A percentile compares a stretch with the other conserved stretches of the same genome.
Conservation (phyloP, 2,888 invertebrate genomes). For the Listrodromus nycthemerus region DNA sequence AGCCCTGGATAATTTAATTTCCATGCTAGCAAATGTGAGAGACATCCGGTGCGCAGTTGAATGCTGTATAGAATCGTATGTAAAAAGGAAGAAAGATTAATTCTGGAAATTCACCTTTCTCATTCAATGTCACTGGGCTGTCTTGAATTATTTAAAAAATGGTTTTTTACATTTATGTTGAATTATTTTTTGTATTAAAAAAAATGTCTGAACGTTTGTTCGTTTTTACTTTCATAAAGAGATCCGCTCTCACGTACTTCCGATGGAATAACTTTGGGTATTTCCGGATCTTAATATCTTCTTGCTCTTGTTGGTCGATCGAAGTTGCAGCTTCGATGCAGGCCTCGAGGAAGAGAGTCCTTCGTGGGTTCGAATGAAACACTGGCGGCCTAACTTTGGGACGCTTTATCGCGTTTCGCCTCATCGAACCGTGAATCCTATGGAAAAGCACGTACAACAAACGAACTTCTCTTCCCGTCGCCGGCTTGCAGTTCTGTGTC, state of each 20-base stretch:
- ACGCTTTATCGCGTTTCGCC: slow-evolving; percentile 73
- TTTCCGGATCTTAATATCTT: slow-evolving; percentile 39
- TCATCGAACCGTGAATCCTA: slow-evolving; percentile 72
- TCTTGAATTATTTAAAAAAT: not conserved
- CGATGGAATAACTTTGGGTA: slow-evolving; percentile 2
- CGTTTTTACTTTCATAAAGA: not conserved
- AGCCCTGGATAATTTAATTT: not conserved
- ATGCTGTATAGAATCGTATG: not conserved
- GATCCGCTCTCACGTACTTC: slow-evolving; percentile 1
- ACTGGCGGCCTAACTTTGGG: slow-evolving; percentile 66
- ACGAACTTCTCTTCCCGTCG: slow-evolving; percentile 25
- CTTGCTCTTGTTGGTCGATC: slow-evolving; percentile 45
- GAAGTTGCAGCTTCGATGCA: slow-evolving; percentile 15
- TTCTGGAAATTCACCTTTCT: not conserved
- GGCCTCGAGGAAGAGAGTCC: slow-evolving; percentile 9
- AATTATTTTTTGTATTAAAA: not conserved
- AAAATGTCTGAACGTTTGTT: not conserved
- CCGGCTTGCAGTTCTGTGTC: slow-evolving; percentile 44
- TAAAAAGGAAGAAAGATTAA: not conserved
- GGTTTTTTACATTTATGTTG: too few species aligned
- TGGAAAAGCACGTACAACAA: slow-evolving; percentile 67
- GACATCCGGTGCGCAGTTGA: not conserved
- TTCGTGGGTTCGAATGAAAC: slow-evolving; percentile 24
- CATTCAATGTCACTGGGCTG: not conserved
- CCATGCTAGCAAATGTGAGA: not conserved